A percentile compares a stretch with the other conserved stretches of the same genome.
Conservation (phyloP, 2,797 vertebrate species). For the Thalassophryne amazonica region DNA sequence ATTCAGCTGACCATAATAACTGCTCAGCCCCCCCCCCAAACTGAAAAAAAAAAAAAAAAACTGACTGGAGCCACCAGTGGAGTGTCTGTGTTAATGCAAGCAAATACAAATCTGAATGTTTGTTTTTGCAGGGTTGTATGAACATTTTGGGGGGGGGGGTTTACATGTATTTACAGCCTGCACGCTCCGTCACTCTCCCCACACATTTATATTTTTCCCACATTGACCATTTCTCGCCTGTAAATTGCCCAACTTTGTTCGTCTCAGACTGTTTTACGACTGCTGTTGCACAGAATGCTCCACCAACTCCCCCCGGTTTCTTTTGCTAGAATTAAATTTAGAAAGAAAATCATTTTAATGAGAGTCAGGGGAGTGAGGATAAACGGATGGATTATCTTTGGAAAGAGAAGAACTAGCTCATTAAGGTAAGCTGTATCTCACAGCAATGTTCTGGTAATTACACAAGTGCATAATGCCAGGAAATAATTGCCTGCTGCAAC, state of each 20-base stretch:
- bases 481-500: conserved; percentile 29
- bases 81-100: not conserved
- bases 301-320: conserved; percentile 10
- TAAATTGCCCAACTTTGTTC: conserved; percentile 49
- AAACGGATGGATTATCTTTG: conserved; percentile 74
- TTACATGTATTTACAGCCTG: conserved; percentile 15
- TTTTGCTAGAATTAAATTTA: conserved; percentile 69
- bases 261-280: conserved; percentile 44
- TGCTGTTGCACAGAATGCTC: conserved; percentile 17
- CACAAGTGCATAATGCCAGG: conserved; percentile 52
- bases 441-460: conserved; percentile 72
- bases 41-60: not conserved
- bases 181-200: conserved; percentile 27
- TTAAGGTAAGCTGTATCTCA: conserved; percentile 75
- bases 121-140: conserved; percentile 7
- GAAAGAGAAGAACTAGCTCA: conserved; percentile 73
- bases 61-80: too few relatives aligned
- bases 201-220: conserved; percentile 34
- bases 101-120: conserved; percentile 6
- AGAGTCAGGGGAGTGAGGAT: conserved; percentile 72
- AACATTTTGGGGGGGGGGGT: not conserved
- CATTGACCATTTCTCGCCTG: conserved; percentile 42
- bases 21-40: too few relatives aligned
- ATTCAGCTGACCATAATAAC: too few relatives aligned
- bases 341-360: conserved; percentile 76